Percentiles rank a stretch among this genome's conserved stretches.
Conservation (phyloP, 1,140 invertebrate genomes). For the Lepidurus packardi region DNA sequence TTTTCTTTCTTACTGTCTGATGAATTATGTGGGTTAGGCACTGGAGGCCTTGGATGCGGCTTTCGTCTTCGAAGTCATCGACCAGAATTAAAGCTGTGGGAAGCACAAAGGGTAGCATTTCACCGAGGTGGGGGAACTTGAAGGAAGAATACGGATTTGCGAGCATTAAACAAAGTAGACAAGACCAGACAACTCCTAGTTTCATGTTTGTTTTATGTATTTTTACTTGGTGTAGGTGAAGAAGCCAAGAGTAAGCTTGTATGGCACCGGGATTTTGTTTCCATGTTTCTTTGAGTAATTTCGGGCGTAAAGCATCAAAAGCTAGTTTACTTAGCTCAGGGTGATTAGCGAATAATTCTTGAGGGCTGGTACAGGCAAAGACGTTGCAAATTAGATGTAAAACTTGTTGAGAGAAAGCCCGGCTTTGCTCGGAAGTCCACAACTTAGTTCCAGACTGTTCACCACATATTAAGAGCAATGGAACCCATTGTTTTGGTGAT, state of each 20-base stretch:
- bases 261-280: not conserved
- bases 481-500: not conserved
- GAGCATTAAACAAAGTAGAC: not conserved
- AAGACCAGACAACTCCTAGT: not conserved
- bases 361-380: not conserved
- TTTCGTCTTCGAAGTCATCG: conserved; percentile 2
- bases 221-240: not conserved
- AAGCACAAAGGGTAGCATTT: not conserved
- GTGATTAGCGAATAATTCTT: not conserved
- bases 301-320: not conserved
- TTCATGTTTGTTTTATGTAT: not conserved
- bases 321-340: not conserved
- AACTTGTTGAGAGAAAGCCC: not conserved
- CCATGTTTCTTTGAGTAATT: not conserved
- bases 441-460: not conserved
- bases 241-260: not conserved
- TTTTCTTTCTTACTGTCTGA: not conserved
- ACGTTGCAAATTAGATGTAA: not conserved
- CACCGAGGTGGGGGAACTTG: not conserved
- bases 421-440: not conserved
- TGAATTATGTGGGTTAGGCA: conserved; percentile 7
- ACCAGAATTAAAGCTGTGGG: not conserved
- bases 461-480: not conserved
- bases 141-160: not conserved
- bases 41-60: not conserved